phyloP scores from a whole-genome alignment of 2,113 vertebrate species.

The Alouatta palliata region DNA sequence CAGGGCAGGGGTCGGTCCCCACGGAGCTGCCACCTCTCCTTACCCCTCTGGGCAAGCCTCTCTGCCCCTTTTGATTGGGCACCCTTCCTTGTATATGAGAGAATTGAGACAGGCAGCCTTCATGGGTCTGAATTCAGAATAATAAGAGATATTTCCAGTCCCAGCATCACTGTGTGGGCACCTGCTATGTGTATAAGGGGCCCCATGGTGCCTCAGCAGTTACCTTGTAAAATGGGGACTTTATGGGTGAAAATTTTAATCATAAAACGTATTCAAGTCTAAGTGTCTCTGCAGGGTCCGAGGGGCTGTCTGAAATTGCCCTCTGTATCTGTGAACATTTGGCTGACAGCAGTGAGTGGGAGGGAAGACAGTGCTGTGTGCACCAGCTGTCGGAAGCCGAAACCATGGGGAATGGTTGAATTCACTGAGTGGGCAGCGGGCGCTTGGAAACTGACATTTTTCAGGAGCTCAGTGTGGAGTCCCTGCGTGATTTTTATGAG shows the following conservation, averaged over 20 bases:
- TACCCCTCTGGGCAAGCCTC: neutral
- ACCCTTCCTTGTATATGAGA: no score
- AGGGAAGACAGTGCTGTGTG: rapidly evolving
- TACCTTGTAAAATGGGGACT: neutral
- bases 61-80: neutral
- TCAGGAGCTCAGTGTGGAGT: neutral
- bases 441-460: neutral
- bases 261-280: neutral
- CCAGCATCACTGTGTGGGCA: neutral
- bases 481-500: no score
- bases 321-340: neutral
- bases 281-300: neutral
- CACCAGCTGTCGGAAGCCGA: neutral
- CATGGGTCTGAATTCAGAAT: neutral
- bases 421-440: neutral
- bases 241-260: neutral
- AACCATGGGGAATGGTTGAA: neutral
- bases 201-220: neutral
- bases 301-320: neutral
- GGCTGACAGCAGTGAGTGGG: neutral
- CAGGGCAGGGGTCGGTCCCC: neutral
- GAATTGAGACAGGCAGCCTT: neutral
- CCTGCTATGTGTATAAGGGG: neutral
- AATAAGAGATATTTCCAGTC: neutral
- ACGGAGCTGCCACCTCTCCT: rapidly evolving